Evolutionary conservation across 2,113 vertebrate species (phyloP).

Genomic region (Salvelinus fontinalis): DNA sequence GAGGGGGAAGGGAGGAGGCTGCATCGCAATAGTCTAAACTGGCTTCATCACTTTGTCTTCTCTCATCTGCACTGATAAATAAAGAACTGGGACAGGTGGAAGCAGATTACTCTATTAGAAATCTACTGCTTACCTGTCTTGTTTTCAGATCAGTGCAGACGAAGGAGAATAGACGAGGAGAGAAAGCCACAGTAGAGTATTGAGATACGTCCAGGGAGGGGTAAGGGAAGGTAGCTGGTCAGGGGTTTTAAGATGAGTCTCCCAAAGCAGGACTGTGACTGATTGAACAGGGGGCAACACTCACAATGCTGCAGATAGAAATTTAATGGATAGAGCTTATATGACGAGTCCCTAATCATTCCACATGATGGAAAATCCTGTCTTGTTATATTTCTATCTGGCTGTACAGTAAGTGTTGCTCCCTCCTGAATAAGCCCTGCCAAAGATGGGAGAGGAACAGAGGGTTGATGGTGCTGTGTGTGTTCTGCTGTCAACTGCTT

Average conservation of each 20-base stretch:
- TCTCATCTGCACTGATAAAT: not conserved
- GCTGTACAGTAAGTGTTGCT: not conserved
- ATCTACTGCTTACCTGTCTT: not conserved
- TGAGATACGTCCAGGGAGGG: constrained; percentile 2
- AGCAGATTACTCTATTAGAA: too few relatives aligned
- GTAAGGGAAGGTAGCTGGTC: not conserved
- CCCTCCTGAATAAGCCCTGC: constrained; percentile 1
- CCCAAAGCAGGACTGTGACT: not conserved
- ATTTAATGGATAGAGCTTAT: not conserved
- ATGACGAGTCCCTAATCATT: not conserved
- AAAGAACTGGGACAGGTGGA: too few relatives aligned
- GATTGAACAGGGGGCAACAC: constrained; percentile 2
- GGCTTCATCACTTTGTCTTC: constrained; percentile 6
- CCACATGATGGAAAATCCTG: not conserved
- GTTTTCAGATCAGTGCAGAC: not conserved
- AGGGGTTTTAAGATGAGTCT: not conserved
- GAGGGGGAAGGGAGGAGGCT: not conserved
- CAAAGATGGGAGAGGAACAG: not conserved
- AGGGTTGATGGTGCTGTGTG: not conserved
- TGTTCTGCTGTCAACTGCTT: constrained; percentile 3
- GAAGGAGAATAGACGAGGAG: not conserved
- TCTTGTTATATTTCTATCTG: constrained; percentile 3
- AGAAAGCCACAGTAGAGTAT: constrained; percentile 15
- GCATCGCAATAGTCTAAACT: constrained; percentile 8
- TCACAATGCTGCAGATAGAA: not conserved